A percentile compares a stretch with the other conserved stretches of the same genome.
These are phyloP conservation scores for Panagrolaimus sp. DNA, from an alignment of 1,140 invertebrate genomes.

Conservation along the genomic window DNA sequence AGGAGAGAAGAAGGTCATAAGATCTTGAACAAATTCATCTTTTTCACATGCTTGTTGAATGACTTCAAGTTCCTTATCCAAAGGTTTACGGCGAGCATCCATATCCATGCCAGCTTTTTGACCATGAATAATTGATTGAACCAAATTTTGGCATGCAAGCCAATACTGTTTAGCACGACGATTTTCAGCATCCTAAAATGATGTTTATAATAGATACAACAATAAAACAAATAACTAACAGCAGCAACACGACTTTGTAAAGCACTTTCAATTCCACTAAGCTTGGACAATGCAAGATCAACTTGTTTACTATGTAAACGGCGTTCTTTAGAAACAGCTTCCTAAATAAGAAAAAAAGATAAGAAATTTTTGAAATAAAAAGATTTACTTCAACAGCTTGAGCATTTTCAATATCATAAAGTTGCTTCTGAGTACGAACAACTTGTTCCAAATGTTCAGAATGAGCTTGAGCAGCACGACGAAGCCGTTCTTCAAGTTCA, in stretches of 20 bases:
- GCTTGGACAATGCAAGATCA: constrained; percentile 72
- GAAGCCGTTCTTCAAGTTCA: constrained; percentile 72
- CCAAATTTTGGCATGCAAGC: constrained; percentile 80
- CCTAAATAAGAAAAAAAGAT: constrained; percentile 38
- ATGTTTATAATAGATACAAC: constrained; percentile 18
- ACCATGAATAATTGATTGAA: constrained; percentile 70
- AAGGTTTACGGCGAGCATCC: constrained; percentile 66
- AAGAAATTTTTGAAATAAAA: constrained; percentile 48
- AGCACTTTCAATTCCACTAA: constrained; percentile 79
- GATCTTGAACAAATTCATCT: constrained; percentile 68
- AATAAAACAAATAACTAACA: constrained; percentile 30
- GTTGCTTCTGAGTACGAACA: constrained; percentile 69
- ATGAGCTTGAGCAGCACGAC: constrained; percentile 75
- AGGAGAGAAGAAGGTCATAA: constrained; percentile 72
- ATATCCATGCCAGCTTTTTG: constrained; percentile 62
- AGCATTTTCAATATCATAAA: constrained; percentile 68
- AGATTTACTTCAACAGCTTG: constrained; percentile 66
- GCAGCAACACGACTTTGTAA: constrained; percentile 70
- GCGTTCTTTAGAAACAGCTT: constrained; percentile 65
- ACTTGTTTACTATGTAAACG: constrained; percentile 71
- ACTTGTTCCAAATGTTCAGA: constrained; percentile 74
- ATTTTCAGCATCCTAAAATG: constrained; percentile 71
- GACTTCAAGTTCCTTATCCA: constrained; percentile 69
- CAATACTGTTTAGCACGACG: constrained; percentile 79
- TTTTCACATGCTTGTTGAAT: constrained; percentile 58